These are phyloP conservation scores for Caenorhabditis wallacei DNA, from an alignment of 2,888 invertebrate species.

Conservation along the genomic window DNA sequence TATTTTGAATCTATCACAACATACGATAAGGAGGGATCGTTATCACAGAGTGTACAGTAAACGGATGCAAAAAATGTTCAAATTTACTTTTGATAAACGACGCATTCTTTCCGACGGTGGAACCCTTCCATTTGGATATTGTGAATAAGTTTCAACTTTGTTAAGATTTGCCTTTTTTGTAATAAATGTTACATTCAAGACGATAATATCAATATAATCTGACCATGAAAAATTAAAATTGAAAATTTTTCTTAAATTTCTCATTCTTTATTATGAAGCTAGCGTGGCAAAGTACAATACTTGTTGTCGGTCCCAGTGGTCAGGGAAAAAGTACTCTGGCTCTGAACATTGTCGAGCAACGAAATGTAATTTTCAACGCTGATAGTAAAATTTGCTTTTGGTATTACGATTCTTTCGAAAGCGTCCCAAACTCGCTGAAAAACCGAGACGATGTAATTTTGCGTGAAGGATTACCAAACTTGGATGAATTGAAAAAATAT, in stretches of 20 bases:
- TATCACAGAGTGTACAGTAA: not conserved
- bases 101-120: not conserved
- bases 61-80: not conserved
- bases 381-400: conserved; percentile 18
- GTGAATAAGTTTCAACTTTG: no score
- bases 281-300: not conserved
- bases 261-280: not conserved
- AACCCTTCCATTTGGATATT: not conserved
- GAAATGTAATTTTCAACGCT: not conserved
- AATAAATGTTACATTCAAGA: no score
- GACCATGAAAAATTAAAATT: no score
- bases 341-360: not conserved
- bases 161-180: no score
- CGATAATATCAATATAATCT: no score
- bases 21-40: not conserved
- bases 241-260: not conserved
- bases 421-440: conserved; percentile 21
- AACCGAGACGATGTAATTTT: conserved; percentile 17
- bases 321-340: not conserved
- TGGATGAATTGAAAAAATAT: conserved; percentile 32
- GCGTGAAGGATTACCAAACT: conserved; percentile 30
- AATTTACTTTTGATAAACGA: not conserved
- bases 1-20: not conserved
- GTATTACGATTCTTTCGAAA: conserved; percentile 33
- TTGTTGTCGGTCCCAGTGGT: not conserved